These are phyloP conservation scores for Ichneumon xanthorius DNA, from an alignment of 2,888 invertebrate genomes.

Conservation along the genomic window DNA sequence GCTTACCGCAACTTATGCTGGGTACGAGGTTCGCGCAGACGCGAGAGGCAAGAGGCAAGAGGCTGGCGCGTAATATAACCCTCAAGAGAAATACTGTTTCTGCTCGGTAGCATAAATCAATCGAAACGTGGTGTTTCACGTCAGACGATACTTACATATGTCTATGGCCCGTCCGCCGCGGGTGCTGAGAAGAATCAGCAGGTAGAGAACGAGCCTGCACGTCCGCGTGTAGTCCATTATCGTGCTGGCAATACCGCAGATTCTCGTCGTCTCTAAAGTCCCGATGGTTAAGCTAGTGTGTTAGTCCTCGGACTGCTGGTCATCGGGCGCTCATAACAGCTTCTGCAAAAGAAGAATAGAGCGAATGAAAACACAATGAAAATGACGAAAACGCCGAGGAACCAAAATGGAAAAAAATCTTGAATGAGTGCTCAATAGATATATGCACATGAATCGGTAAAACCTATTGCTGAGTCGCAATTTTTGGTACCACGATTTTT, in stretches of 20 bases:
- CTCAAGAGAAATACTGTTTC: constrained; percentile 12
- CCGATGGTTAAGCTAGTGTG: constrained; percentile 39
- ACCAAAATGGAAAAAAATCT: not conserved
- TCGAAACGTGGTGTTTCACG: constrained; percentile 58
- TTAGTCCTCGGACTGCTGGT: constrained; percentile 79
- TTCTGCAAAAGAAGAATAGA: constrained; percentile 74
- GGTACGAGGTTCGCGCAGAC: constrained; percentile 9
- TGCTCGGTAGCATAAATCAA: constrained; percentile 64
- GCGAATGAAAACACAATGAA: constrained; percentile 8
- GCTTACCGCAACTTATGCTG: constrained; percentile 45
- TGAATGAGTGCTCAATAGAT: not conserved
- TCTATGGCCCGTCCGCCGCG: constrained; percentile 81
- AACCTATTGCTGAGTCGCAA: no score
- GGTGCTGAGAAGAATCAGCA: constrained; percentile 78
- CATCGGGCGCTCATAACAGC: constrained; percentile 84
- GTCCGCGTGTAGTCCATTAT: constrained; percentile 81
- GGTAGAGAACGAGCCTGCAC: constrained; percentile 80
- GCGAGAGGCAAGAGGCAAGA: constrained; percentile 30
- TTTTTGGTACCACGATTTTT: no score
- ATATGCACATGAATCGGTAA: not conserved
- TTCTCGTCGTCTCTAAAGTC: constrained; percentile 28
- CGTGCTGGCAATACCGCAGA: constrained; percentile 56
- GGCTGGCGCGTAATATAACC: constrained; percentile 45
- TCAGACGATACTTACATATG: constrained; percentile 81
- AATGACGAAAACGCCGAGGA: not conserved